A percentile compares a stretch with the other conserved stretches of the same genome.
Conservation (phyloP, 2,797 vertebrate species). For the Siniperca undulata region DNA sequence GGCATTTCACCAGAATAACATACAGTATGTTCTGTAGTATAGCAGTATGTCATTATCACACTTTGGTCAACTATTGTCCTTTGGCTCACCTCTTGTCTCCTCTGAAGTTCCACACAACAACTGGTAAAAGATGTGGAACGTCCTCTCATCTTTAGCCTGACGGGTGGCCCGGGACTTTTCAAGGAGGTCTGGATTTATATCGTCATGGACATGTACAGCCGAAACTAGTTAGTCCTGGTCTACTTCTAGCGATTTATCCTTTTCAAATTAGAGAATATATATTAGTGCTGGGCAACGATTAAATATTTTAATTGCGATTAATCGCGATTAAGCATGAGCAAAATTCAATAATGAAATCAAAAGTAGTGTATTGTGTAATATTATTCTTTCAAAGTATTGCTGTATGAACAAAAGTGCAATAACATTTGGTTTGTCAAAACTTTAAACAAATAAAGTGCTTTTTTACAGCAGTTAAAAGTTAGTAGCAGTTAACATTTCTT, state of each 20-base stretch:
- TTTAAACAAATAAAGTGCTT: too few species aligned
- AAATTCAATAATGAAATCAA: too few species aligned
- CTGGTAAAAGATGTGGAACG: conserved; percentile 96
- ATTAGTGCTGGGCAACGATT: too few species aligned
- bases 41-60: background rate
- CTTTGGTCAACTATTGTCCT: background rate
- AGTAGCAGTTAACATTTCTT: too few species aligned
- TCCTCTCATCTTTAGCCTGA: conserved; percentile 94
- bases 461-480: too few species aligned
- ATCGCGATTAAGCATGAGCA: too few species aligned
- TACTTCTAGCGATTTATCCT: background rate
- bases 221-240: background rate
- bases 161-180: conserved; percentile 94
- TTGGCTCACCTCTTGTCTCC: conserved; percentile 84
- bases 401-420: too few species aligned
- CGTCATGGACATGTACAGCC: conserved; percentile 62
- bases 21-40: background rate
- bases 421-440: too few species aligned
- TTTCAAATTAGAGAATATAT: background rate
- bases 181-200: conserved; percentile 88
- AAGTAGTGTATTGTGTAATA: too few species aligned
- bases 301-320: too few species aligned
- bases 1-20: background rate
- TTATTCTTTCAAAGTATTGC: too few species aligned
- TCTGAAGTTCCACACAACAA: conserved; percentile 89